Base-by-base conservation (phyloP, 2,888 invertebrate genomes). In the Epiblema foenella region DNA sequence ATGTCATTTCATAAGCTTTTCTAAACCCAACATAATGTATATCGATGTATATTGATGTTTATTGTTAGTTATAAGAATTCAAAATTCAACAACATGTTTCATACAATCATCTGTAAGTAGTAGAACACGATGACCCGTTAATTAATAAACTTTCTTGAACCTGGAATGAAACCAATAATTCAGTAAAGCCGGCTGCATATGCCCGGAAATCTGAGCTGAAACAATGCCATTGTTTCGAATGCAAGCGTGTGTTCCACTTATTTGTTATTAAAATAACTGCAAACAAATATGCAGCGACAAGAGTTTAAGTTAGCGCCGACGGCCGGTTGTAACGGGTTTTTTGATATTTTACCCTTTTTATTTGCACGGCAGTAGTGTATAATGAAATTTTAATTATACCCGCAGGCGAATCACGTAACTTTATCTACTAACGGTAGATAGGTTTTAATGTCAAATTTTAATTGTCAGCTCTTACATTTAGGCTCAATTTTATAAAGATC, bases 191-290 rank as follows among this genome's bases (percentile, higher is more conserved):
- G 24, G 15, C 24, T n/a, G 63, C 20, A 24, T 54, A 33, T 42
- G 42, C 60, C 46, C 18, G 64, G 54, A 63, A 63, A 63, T 39
- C 52, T n/a, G 39, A 20, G 24, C 39, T 54, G n/a, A 39, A 39
- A 64, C 52, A 64, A 64, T 64, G 63, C n/a, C 64, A 33, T 69
- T 63, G 62, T 63, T 49, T 46, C 46, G 18, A 56, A 33, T 17
- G 24, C 17, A 46, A 49, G 51, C 59, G 24, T 11, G 20, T 49
- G 60, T 51, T 69, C 57, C 69, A 63, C 49, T 63, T 63, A 69
- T 63, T 57, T 37, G 63, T 57, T 69, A 69, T 56, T 69, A 69
- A 69, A 69, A 69, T 68, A 62, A 54, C 68, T 60, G 68, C 69
- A 57, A 63, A 69, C 69, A 56, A 20, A 69, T 57, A 69, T 57